Evolutionary conservation across 2,888 invertebrate genomes (phyloP), one percentile per base, ranked within the genome.

Genomic region (Nephrotoma appendiculata): DNA sequence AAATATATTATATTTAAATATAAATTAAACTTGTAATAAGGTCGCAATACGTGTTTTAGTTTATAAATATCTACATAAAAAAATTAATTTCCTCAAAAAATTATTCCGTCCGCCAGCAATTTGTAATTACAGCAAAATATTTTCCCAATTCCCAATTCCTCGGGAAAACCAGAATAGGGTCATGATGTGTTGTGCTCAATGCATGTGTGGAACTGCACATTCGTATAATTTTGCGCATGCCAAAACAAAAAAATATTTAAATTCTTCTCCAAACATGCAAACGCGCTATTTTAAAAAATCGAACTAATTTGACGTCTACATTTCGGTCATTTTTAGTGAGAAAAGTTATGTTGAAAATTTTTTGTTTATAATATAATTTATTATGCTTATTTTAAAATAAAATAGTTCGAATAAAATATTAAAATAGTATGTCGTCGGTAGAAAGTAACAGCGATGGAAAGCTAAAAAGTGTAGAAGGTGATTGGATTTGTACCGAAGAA

Each of bases 401-500:
- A 48, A 48, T 48, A 48, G 48, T 48, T 48, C n/a, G 48, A 48
- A 12, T 48, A 48, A 31, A 31, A 31, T 31, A 12, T 48, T 48
- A 48, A 9, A 19, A 71, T 71, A 71, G 6, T 71, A 85, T 85
- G 85, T 85, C 85, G 42, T 85, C 85, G 44, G 43, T 44, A 2
- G 85, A 85, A 85, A 44, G 19, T 85, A 42, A 85, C 19, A 19
- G 44, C 19, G 85, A 85, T 11, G 85, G 45, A 11, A 84, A 84
- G 43, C 19, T 45, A 85, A 85, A 45, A 85, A 19, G 43, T 87
- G 83, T 87, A 85, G 88, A 88, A 86, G 89, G 89, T 88, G 90
- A 90, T 88, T 90, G 90, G 90, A 89, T 89, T 88, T 90, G 90
- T 89, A 89, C 89, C 88, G 90, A 90, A 89, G 89, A 88, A 89